phyloP scores from a whole-genome alignment of 2,797 vertebrate genomes.

The Enteromius mattozi region DNA sequence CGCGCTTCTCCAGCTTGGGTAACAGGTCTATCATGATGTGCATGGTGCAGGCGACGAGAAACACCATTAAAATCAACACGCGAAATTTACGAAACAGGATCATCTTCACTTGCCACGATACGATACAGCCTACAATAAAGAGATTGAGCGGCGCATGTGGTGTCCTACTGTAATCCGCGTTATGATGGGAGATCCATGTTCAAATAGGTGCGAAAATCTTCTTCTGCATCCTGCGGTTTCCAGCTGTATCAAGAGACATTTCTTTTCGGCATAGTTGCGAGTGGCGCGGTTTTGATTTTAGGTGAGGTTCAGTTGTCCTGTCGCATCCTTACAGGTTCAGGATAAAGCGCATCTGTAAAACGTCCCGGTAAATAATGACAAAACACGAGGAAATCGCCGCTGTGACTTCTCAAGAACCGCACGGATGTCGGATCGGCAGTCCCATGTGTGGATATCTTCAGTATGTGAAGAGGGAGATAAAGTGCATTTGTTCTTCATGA shows the following conservation, averaged over 20 bases:
- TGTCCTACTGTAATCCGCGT: conserved; percentile 60
- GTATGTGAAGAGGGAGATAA: conserved; percentile 17
- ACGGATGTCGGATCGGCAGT: conserved; percentile 8
- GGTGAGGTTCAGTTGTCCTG: conserved; percentile 21
- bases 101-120: conserved; percentile 77
- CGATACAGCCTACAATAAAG: conserved; percentile 55
- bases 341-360: conserved; percentile 21
- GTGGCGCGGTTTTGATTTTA: neutral
- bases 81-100: conserved; percentile 92
- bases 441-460: neutral
- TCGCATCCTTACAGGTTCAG: conserved; percentile 34
- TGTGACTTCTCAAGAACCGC: conserved; percentile 7
- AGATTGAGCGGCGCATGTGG: conserved; percentile 60
- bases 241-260: conserved; percentile 54
- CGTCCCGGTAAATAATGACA: conserved; percentile 22
- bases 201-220: conserved; percentile 53
- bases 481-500: conserved; percentile 30
- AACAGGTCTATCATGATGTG: conserved; percentile 95
- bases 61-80: conserved; percentile 89
- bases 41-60: conserved; percentile 92
- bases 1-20: conserved; percentile 88
- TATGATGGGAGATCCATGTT: conserved; percentile 65
- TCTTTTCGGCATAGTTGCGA: conserved; percentile 58
- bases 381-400: neutral
- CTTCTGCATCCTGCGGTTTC: conserved; percentile 61